Percentiles rank a stretch among this genome's conserved stretches.
Conservation (phyloP, 2,888 invertebrate genomes). For the Orthonychiurus folsomi region DNA sequence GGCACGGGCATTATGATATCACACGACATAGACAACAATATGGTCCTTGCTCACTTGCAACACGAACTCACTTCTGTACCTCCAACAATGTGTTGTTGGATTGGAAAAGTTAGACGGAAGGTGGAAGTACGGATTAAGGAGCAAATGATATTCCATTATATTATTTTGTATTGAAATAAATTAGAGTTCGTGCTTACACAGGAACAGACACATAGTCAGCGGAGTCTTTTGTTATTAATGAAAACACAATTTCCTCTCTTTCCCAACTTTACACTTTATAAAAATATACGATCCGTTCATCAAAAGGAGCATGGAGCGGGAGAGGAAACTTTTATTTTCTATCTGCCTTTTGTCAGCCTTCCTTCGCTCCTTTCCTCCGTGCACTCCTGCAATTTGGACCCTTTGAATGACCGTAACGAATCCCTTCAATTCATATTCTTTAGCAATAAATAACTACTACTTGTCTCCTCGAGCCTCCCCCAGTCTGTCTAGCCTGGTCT, state of each 20-base stretch:
- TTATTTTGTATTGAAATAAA: background rate
- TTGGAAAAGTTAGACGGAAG: no score
- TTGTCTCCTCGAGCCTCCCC: no score
- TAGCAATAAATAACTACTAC: no score
- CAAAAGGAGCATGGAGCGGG: no score
- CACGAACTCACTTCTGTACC: background rate
- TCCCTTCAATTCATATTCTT: background rate
- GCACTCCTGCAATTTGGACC: background rate
- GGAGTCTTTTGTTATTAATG: background rate
- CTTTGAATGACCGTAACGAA: background rate
- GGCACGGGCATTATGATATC: no score
- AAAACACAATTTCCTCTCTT: background rate
- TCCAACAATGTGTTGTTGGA: background rate
- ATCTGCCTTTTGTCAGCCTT: background rate
- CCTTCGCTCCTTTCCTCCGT: background rate
- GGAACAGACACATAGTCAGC: background rate
- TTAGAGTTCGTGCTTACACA: background rate
- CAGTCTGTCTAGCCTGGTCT: no score
- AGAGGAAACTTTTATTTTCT: background rate
- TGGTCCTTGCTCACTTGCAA: background rate
- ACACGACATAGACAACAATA: background rate
- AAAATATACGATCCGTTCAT: background rate
- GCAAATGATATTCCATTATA: background rate
- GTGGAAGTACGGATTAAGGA: constrained; percentile 1
- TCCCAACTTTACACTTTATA: background rate